Conservation (phyloP, 2,888 invertebrate genomes). For the Schizaphis graminum region DNA sequence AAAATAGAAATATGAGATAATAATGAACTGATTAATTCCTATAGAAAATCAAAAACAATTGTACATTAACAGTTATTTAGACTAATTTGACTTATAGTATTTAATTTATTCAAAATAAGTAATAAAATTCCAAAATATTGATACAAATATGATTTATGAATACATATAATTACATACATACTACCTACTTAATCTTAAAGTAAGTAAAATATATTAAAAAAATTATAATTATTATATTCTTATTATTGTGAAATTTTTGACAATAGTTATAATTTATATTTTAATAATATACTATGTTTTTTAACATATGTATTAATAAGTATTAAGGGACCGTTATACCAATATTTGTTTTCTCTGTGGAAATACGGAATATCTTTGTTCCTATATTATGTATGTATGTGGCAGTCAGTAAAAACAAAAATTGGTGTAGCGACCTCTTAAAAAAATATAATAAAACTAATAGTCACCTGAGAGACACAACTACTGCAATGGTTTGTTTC, state of each 20-base stretch:
- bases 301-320: background rate
- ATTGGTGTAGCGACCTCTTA: background rate
- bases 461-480: slow-evolving; percentile 48
- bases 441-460: background rate
- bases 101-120: background rate
- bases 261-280: background rate
- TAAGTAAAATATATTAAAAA: background rate
- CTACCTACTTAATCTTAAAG: background rate
- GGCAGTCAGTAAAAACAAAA: background rate
- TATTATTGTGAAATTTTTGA: background rate
- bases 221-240: background rate
- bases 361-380: background rate
- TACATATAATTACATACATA: background rate
- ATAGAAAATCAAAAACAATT: background rate
- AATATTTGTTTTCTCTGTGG: background rate
- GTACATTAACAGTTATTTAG: background rate
- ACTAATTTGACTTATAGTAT: background rate
- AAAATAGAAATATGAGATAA: slow-evolving; percentile 28
- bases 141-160: background rate
- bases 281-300: background rate
- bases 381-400: background rate
- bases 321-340: background rate
- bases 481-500: background rate
- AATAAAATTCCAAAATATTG: background rate
- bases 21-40: slow-evolving; percentile 53